These are phyloP conservation scores for Panzeria rudis DNA, from an alignment of 2,888 invertebrate species.

Conservation along the genomic window DNA sequence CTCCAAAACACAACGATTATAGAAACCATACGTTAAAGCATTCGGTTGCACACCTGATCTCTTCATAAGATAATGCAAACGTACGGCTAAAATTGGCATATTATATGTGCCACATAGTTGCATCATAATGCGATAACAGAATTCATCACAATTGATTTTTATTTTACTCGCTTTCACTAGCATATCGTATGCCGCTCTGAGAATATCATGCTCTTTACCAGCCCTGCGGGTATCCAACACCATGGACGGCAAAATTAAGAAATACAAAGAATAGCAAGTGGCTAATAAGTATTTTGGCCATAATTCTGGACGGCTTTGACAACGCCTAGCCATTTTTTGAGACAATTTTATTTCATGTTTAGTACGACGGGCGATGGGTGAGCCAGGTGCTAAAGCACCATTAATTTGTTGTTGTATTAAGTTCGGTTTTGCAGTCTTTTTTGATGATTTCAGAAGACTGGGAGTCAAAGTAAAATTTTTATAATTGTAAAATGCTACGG, in stretches of 20 bases:
- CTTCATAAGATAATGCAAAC: slow-evolving; percentile 95
- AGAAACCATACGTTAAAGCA: slow-evolving; percentile 97
- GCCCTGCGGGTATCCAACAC: slow-evolving; percentile 87
- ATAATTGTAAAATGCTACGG: slow-evolving; percentile 84
- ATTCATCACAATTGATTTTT: slow-evolving; percentile 95
- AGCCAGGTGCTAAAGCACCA: slow-evolving; percentile 87
- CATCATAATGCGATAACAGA: slow-evolving; percentile 99
- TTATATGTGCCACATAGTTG: slow-evolving; percentile 98
- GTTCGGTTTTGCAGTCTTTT: slow-evolving; percentile 79
- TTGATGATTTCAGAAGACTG: slow-evolving; percentile 84
- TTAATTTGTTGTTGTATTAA: slow-evolving; percentile 81
- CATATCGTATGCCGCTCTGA: slow-evolving; percentile 93
- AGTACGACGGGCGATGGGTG: slow-evolving; percentile 96
- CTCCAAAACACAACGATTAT: slow-evolving; percentile 93
- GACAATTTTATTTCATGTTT: slow-evolving; percentile 98
- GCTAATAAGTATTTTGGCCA: slow-evolving; percentile 96
- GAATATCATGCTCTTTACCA: slow-evolving; percentile 90
- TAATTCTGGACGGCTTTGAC: slow-evolving; percentile 89
- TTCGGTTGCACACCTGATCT: slow-evolving; percentile 97
- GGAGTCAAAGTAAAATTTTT: slow-evolving; percentile 87
- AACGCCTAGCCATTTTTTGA: slow-evolving; percentile 88
- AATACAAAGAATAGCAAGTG: slow-evolving; percentile 97
- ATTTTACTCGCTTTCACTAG: slow-evolving; percentile 94
- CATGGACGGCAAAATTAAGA: slow-evolving; percentile 96
- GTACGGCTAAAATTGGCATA: slow-evolving; percentile 96